Conservation (phyloP, 1,140 invertebrate species). For the Aphelinus atriplicis region DNA sequence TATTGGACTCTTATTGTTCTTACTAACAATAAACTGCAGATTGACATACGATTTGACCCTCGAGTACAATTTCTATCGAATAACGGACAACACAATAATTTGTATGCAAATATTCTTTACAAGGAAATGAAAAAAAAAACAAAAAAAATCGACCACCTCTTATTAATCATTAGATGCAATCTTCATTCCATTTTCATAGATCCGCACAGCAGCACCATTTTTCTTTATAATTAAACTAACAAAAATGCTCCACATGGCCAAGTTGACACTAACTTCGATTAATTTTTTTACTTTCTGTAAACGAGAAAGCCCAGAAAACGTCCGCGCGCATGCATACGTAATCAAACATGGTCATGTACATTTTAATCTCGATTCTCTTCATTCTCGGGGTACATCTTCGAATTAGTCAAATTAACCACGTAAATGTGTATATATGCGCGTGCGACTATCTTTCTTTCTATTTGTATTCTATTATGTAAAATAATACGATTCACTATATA, state of each 20-base stretch:
- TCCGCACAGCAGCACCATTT: slow-evolving; percentile 57
- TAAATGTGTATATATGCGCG: slow-evolving; percentile 27
- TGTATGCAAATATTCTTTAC: slow-evolving; percentile 29
- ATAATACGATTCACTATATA: slow-evolving; percentile 40
- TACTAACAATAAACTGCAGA: slow-evolving; percentile 35
- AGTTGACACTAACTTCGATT: slow-evolving; percentile 63
- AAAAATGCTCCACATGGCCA: slow-evolving; percentile 66
- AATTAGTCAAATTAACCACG: slow-evolving; percentile 6
- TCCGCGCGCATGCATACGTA: slow-evolving; percentile 28
- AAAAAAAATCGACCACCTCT: slow-evolving; percentile 25
- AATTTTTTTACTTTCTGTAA: slow-evolving; percentile 27
- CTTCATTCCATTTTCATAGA: slow-evolving; percentile 57
- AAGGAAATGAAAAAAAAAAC: background rate
- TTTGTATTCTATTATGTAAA: slow-evolving; percentile 38
- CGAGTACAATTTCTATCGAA: background rate
- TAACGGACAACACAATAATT: slow-evolving; percentile 14
- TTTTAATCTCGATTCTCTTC: too few species aligned
- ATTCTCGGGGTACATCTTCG: too few species aligned
- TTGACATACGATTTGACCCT: slow-evolving; percentile 25
- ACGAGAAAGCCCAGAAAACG: slow-evolving; percentile 3
- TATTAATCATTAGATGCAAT: slow-evolving; percentile 37
- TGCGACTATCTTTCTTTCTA: slow-evolving; percentile 23
- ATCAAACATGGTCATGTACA: too few species aligned
- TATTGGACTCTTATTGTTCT: slow-evolving; percentile 27
- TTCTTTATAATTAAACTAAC: slow-evolving; percentile 56